Evolutionary conservation across 2,113 vertebrate genomes (phyloP), one percentile per base, ranked within the genome.

Genomic region (Lathamus discolor): DNA sequence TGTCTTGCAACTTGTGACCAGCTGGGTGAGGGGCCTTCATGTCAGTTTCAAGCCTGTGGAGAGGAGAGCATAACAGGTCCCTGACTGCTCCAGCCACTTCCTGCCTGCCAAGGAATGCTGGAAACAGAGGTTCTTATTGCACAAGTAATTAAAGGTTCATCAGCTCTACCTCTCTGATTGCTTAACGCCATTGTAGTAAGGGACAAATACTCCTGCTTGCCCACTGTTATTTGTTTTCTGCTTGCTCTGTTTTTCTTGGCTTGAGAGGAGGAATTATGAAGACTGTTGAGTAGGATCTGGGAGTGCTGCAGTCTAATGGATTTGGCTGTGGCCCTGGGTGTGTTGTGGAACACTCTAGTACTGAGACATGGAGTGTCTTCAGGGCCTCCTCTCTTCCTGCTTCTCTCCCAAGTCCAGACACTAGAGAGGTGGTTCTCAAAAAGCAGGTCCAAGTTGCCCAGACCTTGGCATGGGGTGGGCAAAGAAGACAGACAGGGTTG

Each of bases 221-320:
- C 77, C 92, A 81, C 91, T 93, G 89, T 96, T 93, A 97, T 63
- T 97, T 96, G 94, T 96, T 97, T 97, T 97, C 88, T 96, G 49
- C 92, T 94, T 85, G 86, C 92, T 94, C 67, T 97, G 94, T 96
- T 97, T 97, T 94, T 95, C 81, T 97, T 97, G 97, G 97, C 95
- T 83, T 87, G 69, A 49, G 62, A 66, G 93, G 87, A 86, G 80
- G 91, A 96, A 86, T 93, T 92, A 89, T 48, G 92, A 97, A 95
- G 94, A 88, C 78, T 93, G 90, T 86, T 62, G 87, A 82, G 83
- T 87, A 73, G 94, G 83, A 96, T 82, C 85, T 92, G 92, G 85
- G 85, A 96, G 81, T 95, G 72, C 94, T 96, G 74, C 10, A 74
- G 87, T 73, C 93, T 94, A 67, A 97, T 89, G 91, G 73, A 14